Conservation (phyloP, 1,140 invertebrate genomes). For the Danaus plexippus region DNA sequence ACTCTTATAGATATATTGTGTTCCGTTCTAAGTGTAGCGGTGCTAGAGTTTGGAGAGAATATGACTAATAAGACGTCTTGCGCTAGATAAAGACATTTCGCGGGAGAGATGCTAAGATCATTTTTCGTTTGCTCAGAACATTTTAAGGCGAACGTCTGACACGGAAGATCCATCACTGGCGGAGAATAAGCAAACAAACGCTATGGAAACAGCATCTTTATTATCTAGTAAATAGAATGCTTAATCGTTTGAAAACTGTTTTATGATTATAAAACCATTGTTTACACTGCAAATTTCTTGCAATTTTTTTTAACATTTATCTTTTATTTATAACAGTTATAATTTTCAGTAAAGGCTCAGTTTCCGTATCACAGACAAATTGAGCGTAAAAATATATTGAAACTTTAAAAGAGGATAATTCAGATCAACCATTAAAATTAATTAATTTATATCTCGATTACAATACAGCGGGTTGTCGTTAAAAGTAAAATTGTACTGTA, state of each 20-base stretch:
- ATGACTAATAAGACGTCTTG: conserved; percentile 42
- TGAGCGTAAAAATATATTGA: too few species aligned
- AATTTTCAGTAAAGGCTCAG: too few species aligned
- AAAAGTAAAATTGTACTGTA: too few species aligned
- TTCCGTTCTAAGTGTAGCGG: conserved; percentile 20
- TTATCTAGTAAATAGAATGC: conserved; percentile 10
- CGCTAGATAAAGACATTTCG: conserved; percentile 46
- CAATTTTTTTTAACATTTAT: too few species aligned
- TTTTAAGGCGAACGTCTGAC: conserved; percentile 41
- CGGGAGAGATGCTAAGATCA: conserved; percentile 27
- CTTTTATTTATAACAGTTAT: too few species aligned
- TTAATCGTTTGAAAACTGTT: conserved; percentile 13
- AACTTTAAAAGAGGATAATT: too few species aligned
- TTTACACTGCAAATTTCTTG: conserved; percentile 5
- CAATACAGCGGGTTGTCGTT: too few species aligned
- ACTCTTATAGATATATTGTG: conserved; percentile 14
- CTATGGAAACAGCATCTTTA: conserved; percentile 29
- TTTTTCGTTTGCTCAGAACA: conserved; percentile 40
- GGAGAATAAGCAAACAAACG: conserved; percentile 26
- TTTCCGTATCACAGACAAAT: too few species aligned
- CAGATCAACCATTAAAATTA: too few species aligned
- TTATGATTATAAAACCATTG: conserved; percentile 21
- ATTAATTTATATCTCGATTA: too few species aligned
- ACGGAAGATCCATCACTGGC: conserved; percentile 42
- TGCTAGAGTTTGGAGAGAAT: conserved; percentile 15